Base-by-base conservation (phyloP, 2,797 vertebrate genomes). In the Forpus xanthops region DNA sequence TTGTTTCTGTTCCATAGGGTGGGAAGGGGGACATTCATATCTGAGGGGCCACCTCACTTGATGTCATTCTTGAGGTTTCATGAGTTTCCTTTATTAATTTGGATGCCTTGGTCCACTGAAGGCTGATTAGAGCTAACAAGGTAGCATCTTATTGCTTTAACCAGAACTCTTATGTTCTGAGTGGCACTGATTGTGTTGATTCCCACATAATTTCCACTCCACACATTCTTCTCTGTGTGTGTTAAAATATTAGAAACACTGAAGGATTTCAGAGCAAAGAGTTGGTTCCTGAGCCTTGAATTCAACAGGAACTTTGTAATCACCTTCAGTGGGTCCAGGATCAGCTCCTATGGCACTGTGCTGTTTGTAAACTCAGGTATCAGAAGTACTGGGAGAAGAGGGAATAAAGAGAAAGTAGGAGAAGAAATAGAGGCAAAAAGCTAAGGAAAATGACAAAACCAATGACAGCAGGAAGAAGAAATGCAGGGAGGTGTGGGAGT, bases 231-330 rank as follows among this genome's bases (percentile, higher is more conserved):
- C 42, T 56, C 42, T 12, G 31, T 15, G 9, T 53, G 42, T 15
- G 11, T 5, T 72, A 20, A 37, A 73, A 62, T 20, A 3, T 3
- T 4, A 30, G 66, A 45, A 56, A 7, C 14, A 1, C 16, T 6
- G 41, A 25, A 88, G 73, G 41, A 4, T 37, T 72, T 39, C 27
- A 18, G 61, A 81, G 52, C 61, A 16, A 44, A 17, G 5, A 1
- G 24, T 6, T 8, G 15, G 5, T 50, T 61, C 56, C 75, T 21
- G 16, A 89, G 45, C 21, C 61, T 39, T 42, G 75, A 44, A 45
- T 55, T 41, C 5, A 0, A 2, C 0, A 15, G 70, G 50, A 50
- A 39, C 50, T 62, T n/a, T 5, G 44, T 45, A 8, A 0, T 17
- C 14, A 30, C 55, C 31, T 55, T 47, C 0, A 1, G 17, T 25